Percentiles rank a stretch among this genome's conserved stretches.
Evolutionary conservation across 2,113 vertebrate genomes (phyloP).

Genomic region (Osmerus eperlanus): DNA sequence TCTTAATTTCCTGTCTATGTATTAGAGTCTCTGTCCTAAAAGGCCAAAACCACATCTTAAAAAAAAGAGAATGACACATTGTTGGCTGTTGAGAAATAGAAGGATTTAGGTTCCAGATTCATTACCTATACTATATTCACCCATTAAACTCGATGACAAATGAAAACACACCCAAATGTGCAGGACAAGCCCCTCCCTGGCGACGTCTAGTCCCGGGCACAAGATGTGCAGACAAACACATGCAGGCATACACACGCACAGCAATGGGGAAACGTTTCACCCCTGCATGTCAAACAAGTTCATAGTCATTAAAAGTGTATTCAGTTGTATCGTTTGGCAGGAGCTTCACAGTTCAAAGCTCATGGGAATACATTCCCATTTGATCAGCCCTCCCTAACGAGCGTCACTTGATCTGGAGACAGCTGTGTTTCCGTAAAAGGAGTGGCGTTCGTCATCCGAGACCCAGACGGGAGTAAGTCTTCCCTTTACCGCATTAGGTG

Average conservation of each 20-base stretch:
- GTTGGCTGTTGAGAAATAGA: no score
- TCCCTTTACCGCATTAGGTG: conserved; percentile 36
- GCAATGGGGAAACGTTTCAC: not conserved
- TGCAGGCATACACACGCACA: not conserved
- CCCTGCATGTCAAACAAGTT: conserved; percentile 6
- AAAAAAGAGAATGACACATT: no score
- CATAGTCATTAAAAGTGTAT: not conserved
- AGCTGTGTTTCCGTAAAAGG: conserved; percentile 34
- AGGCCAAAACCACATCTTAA: no score
- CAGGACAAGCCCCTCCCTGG: conserved; percentile 6
- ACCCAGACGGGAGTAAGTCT: conserved; percentile 37
- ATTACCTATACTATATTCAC: no score
- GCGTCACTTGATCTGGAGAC: conserved; percentile 50
- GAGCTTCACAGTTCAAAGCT: not conserved
- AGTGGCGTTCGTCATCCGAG: conserved; percentile 33
- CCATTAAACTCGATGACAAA: not conserved
- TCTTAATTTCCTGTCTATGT: no score
- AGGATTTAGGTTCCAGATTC: no score
- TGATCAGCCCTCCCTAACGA: conserved; percentile 4
- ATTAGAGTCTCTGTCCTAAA: no score
- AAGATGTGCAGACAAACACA: not conserved
- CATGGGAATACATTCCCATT: conserved; percentile 42
- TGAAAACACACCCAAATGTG: conserved; percentile 1
- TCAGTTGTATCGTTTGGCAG: conserved; percentile 43
- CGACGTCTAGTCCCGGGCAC: conserved; percentile 21